Base-by-base conservation (phyloP, 2,797 vertebrate genomes). In the Myotis myotis region DNA sequence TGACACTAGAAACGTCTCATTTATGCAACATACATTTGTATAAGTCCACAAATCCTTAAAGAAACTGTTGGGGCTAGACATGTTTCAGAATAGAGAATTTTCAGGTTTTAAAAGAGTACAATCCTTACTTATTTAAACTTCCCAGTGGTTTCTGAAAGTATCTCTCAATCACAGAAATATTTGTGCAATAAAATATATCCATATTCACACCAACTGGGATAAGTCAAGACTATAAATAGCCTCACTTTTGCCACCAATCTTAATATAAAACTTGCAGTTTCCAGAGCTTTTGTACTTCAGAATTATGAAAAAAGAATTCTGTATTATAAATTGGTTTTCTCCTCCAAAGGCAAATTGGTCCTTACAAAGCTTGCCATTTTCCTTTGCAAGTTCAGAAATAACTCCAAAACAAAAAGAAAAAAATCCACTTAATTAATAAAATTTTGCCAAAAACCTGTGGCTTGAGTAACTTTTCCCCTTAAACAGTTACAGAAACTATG, bases 331-430 rank as follows among this genome's bases (percentile, higher is more conserved):
- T 7, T 75, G n/a, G 6, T 51, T 86, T 94, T 68, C 22, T 72
- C 64, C 66, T 94, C 66, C 53, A 90, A 94, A 96, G 55, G 51
- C 60, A 91, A 95, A 82, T 13, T 36, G 28, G 28, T 94, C 20
- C 51, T 94, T 88, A 79, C 19, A 62, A 91, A 28, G 33, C 66
- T 83, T 87, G 22, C 3, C 80, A 87, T 75, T 81, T 85, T 86
- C 30, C 38, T 93, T 80, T 71, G 53, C 70, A 94, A 92, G 55
- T 74, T 83, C 70, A 96, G 70, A 94, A 96, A 90, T 57, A 93
- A n/a, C 17, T 84, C 36, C n/a, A 78, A 90, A 86, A 62, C 8
- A 78, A 60, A 75, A 64, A 5, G 84, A 51, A 91, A 88, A 64
- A 92, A 57, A 22, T 44, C 22, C 33, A 81, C 57, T 86, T 78